Evolutionary conservation across 2,113 vertebrate species (phyloP), one percentile per base, ranked within the genome.

Genomic region (Manacus vitellinus): DNA sequence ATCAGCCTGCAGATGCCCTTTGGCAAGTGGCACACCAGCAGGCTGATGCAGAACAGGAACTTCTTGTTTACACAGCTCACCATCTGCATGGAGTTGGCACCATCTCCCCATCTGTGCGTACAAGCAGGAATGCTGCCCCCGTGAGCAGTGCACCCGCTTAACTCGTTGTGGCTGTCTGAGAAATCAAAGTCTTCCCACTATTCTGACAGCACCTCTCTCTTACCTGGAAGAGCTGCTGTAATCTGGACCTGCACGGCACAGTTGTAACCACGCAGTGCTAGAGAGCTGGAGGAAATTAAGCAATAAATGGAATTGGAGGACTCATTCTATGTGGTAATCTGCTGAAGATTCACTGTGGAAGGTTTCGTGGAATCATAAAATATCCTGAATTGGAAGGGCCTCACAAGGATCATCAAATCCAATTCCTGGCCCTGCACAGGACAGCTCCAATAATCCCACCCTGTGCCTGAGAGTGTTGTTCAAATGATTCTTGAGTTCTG

Each of bases 41-140:
- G 35, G 71, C 71, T 97, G 97, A 96, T n/a, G 87, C 95, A 96
- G 97, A 97, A 92, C 96, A 97, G 95, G 81, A 85, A 94, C 92
- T 95, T 96, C 93, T 97, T 96, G 89, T 95, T 97, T 96, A 95
- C 78, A 93, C 62, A 16, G 51, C 74, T 96, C 67, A 44, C 94
- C 93, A 95, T 96, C 96, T 97, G 94, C 77, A 95, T 24, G 2
- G 3, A 39, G 15, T 12, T 77, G 87, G 94, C 80, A 74, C 77
- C 52, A 80, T 85, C 89, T 85, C 88, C 93, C 95, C 16, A 33
- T 75, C 80, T 35, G 25, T 35, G 49, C 65, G n/a, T 62, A 16
- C 52, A 83, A 88, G 75, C 41, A 31, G 39, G 19, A 86, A 55
- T 25, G 37, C 81, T 94, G 80, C 24, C 23, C 43, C 65, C 56